Evolutionary conservation across 2,113 vertebrate species (phyloP).

Genomic region (Xiphias gladius): DNA sequence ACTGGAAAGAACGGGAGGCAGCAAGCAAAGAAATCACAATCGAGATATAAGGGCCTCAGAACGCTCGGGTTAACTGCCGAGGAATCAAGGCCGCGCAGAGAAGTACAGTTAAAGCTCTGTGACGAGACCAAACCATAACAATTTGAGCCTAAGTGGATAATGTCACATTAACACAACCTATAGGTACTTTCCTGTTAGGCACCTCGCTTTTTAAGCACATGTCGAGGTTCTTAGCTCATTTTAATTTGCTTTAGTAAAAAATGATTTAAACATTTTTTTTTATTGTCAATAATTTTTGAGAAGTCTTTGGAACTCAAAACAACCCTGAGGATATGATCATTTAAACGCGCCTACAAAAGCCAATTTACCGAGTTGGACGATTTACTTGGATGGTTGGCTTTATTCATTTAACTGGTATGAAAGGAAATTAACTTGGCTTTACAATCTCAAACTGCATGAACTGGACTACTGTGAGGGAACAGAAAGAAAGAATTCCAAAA

Average conservation of each 20-base stretch:
- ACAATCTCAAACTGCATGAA: background rate
- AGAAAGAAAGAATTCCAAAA: too few relatives aligned
- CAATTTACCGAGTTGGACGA: background rate
- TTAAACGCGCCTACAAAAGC: background rate
- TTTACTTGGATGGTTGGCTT: background rate
- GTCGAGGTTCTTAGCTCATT: background rate
- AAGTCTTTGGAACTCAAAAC: background rate
- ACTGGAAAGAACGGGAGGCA: background rate
- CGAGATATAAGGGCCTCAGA: background rate
- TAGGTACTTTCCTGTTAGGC: background rate
- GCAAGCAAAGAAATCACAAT: background rate
- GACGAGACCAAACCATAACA: background rate
- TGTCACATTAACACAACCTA: background rate
- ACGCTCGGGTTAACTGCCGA: background rate
- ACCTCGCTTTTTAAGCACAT: background rate
- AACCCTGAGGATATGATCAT: background rate
- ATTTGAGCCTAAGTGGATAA: background rate
- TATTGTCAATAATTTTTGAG: too few relatives aligned
- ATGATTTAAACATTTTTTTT: too few relatives aligned
- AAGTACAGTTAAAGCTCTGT: background rate
- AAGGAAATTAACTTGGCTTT: background rate
- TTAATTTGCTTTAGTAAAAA: background rate
- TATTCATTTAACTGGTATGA: background rate
- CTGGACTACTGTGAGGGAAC: too few relatives aligned
- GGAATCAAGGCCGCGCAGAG: background rate